These are phyloP conservation scores for Brachyistius frenatus DNA, from an alignment of 2,113 vertebrate genomes.

Conservation along the genomic window DNA sequence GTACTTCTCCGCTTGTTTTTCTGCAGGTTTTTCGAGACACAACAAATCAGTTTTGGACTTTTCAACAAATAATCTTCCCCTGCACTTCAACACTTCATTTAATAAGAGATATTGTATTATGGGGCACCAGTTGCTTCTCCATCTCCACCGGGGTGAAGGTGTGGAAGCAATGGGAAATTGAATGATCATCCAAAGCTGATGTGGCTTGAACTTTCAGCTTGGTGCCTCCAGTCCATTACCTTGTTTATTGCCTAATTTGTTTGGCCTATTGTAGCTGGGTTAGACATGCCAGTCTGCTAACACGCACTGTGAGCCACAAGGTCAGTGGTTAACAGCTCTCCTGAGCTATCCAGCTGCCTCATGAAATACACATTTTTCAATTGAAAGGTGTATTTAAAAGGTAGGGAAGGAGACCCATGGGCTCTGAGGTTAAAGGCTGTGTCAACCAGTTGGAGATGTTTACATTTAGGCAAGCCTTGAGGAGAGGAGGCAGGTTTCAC, in stretches of 20 bases:
- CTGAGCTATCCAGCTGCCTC: constrained; percentile 57
- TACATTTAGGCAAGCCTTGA: constrained; percentile 54
- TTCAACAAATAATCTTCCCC: constrained; percentile 20
- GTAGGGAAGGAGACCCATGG: constrained; percentile 48
- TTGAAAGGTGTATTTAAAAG: constrained; percentile 68
- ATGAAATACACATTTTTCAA: constrained; percentile 58
- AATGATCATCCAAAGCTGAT: constrained; percentile 23
- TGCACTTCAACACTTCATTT: constrained; percentile 51
- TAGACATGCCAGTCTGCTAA: constrained; percentile 54
- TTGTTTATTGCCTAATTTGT: constrained; percentile 65
- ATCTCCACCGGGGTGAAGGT: constrained; percentile 9
- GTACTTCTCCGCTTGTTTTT: constrained; percentile 19
- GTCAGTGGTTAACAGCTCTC: constrained; percentile 69
- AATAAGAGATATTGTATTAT: constrained; percentile 38
- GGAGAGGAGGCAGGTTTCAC: constrained; percentile 20
- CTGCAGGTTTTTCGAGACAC: constrained; percentile 40
- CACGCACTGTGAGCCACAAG: constrained; percentile 48
- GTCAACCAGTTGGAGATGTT: constrained; percentile 64
- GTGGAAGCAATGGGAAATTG: constrained; percentile 22
- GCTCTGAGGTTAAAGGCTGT: constrained; percentile 59
- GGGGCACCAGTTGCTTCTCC: constrained; percentile 40
- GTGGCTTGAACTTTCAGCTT: constrained; percentile 39
- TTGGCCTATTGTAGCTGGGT: constrained; percentile 47
- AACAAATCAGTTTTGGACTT: constrained; percentile 40
- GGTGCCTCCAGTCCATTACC: constrained; percentile 34